A percentile compares a stretch with the other conserved stretches of the same genome.
These are phyloP conservation scores for Drosophila maculinotata DNA, from an alignment of 2,888 invertebrate genomes.

Conservation along the genomic window DNA sequence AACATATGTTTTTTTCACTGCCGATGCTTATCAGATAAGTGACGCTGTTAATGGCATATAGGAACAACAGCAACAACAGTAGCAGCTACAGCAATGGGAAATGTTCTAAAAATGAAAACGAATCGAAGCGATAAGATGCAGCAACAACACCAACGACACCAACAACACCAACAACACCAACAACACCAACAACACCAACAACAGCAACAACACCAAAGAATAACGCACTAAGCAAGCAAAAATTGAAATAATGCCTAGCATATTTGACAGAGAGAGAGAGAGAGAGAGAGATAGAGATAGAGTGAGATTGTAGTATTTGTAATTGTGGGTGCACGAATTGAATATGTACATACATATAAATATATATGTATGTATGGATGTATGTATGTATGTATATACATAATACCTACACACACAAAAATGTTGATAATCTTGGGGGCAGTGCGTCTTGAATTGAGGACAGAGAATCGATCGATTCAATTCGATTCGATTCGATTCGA, in stretches of 20 bases:
- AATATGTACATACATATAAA: background rate
- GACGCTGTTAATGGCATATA: slow-evolving; percentile 27
- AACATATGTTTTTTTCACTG: slow-evolving; percentile 66
- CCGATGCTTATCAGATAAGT: slow-evolving; percentile 75
- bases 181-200: slow-evolving; percentile 24
- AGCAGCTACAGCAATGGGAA: slow-evolving; percentile 39
- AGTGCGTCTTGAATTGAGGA: slow-evolving; percentile 17
- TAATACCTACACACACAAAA: background rate
- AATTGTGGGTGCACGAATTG: slow-evolving; percentile 36
- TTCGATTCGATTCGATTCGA: slow-evolving; percentile 1
- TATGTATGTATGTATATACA: background rate
- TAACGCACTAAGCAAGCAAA: slow-evolving; percentile 5
- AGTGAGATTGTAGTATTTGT: slow-evolving; percentile 12
- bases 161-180: slow-evolving; percentile 11
- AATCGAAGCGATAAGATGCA: slow-evolving; percentile 65
- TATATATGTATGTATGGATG: background rate
- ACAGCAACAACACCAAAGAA: slow-evolving; percentile 6
- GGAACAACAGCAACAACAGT: slow-evolving; percentile 9
- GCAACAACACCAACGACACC: slow-evolving; percentile 17
- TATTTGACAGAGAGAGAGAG: background rate
- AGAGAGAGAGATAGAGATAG: background rate
- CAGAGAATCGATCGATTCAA: slow-evolving; percentile 15
- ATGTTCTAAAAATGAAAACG: slow-evolving; percentile 66
- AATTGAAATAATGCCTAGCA: slow-evolving; percentile 15
- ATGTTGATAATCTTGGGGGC: slow-evolving; percentile 4